Evolutionary conservation across 1,140 invertebrate genomes (phyloP).

Genomic region (Cydia amplana): DNA sequence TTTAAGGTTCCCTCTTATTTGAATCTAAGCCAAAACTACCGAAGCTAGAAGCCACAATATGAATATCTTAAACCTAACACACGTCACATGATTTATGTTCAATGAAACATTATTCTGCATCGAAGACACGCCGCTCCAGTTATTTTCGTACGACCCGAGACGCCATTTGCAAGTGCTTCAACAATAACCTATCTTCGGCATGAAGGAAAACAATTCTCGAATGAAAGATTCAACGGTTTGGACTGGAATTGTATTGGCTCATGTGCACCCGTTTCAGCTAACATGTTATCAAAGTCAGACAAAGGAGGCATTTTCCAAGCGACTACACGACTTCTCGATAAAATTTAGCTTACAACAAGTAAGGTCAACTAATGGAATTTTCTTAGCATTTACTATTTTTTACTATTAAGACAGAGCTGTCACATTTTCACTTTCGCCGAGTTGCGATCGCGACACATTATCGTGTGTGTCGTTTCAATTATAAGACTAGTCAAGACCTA

Average conservation of each 20-base stretch:
- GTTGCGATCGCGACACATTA: not conserved
- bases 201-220: not conserved
- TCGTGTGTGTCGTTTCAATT: not conserved
- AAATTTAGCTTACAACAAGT: not conserved
- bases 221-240: not conserved
- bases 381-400: too few species aligned
- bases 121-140: not conserved
- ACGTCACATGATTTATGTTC: conserved; percentile 16
- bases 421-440: not conserved
- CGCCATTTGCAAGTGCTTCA: conserved; percentile 12
- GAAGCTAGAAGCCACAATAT: conserved; percentile 10
- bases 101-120: conserved; percentile 21
- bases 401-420: not conserved
- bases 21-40: conserved; percentile 11
- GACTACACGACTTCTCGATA: too few species aligned
- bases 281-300: too few species aligned
- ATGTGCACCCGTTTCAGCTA: not conserved
- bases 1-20: not conserved
- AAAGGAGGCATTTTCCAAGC: too few species aligned
- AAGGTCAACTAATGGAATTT: too few species aligned
- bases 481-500: conserved; percentile 40
- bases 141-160: not conserved
- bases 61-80: conserved; percentile 16
- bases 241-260: not conserved
- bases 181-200: not conserved